phyloP scores from a whole-genome alignment of 2,797 vertebrate genomes.

The Nyctalus aviator region DNA sequence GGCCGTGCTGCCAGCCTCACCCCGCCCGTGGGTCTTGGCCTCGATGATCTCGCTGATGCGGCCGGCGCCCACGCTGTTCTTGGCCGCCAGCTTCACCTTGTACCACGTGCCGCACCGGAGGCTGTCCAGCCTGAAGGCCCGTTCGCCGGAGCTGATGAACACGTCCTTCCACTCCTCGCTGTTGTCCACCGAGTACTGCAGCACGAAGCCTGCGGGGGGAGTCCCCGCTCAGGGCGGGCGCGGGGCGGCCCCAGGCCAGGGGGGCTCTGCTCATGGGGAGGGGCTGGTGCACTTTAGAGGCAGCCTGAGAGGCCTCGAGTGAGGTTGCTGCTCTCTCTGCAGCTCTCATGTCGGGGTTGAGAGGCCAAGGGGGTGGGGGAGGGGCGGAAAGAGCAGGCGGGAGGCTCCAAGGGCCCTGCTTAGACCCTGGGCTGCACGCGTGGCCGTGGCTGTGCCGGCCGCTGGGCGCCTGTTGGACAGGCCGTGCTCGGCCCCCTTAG shows the following conservation, averaged over 20 bases:
- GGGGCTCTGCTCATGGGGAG: slow-evolving; percentile 35
- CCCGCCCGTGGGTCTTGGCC: slow-evolving; percentile 98
- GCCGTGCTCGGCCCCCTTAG: neutral
- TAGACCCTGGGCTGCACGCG: rapidly evolving
- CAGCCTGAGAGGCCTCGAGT: neutral
- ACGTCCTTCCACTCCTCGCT: slow-evolving; percentile 99
- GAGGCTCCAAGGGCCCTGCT: neutral
- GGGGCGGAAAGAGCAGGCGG: neutral
- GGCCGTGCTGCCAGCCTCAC: slow-evolving; percentile 88
- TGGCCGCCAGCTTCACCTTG: slow-evolving; percentile 98
- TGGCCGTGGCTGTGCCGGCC: neutral
- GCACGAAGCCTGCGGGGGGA: slow-evolving; percentile 92
- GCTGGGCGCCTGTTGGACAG: neutral
- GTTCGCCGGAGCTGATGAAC: slow-evolving; percentile 96
- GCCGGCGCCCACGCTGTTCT: slow-evolving; percentile 98
- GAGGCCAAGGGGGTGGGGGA: neutral
- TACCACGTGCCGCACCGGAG: slow-evolving; percentile 99
- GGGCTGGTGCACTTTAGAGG: slow-evolving; percentile 73
- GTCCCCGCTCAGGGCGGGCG: neutral
- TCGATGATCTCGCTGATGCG: slow-evolving; percentile 99
- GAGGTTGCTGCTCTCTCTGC: neutral
- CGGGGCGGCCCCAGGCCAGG: slow-evolving; percentile 84
- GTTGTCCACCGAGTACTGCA: slow-evolving; percentile 99
- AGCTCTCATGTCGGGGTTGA: neutral
- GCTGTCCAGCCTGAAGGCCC: slow-evolving; percentile 97